Conservation (phyloP, 2,113 vertebrate species). For the Vanacampus margaritifer region DNA sequence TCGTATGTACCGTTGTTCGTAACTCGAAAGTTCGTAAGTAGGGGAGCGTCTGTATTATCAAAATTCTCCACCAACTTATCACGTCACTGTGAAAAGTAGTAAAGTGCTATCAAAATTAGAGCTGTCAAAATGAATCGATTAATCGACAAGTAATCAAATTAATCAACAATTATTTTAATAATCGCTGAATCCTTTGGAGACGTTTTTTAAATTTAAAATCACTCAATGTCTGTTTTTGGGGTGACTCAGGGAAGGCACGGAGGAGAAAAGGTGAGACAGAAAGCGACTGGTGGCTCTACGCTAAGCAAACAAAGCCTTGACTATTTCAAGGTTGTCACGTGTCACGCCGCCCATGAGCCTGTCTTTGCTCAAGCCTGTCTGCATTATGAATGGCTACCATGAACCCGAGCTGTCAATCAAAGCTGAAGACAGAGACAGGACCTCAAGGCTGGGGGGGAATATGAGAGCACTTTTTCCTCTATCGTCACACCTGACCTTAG, state of each 20-base stretch:
- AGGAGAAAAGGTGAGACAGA: not conserved
- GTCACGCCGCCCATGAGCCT: slow-evolving; percentile 45
- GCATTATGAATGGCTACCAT: slow-evolving; percentile 41
- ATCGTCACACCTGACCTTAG: slow-evolving; percentile 4
- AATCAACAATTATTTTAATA: too few relatives aligned
- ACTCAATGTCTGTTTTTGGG: slow-evolving; percentile 32
- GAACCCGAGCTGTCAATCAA: slow-evolving; percentile 37
- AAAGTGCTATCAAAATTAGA: too few relatives aligned
- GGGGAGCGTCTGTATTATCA: too few relatives aligned
- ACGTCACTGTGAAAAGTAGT: too few relatives aligned
- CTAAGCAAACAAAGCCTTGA: slow-evolving; percentile 45
- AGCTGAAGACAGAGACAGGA: slow-evolving; percentile 2
- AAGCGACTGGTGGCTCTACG: slow-evolving; percentile 1
- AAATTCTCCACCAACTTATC: too few relatives aligned
- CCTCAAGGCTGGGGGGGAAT: slow-evolving; percentile 12
- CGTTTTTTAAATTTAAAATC: too few relatives aligned
- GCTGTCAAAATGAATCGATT: too few relatives aligned
- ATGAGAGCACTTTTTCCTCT: slow-evolving; percentile 1
- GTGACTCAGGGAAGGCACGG: slow-evolving; percentile 7
- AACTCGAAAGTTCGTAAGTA: too few relatives aligned
- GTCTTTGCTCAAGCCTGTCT: slow-evolving; percentile 46
- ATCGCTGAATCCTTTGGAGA: too few relatives aligned
- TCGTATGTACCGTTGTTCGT: too few relatives aligned
- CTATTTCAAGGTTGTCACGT: slow-evolving; percentile 52
- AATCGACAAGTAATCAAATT: too few relatives aligned